These are phyloP conservation scores for Lindbergichthys nudifrons DNA, from an alignment of 2,797 vertebrate species.

Conservation along the genomic window DNA sequence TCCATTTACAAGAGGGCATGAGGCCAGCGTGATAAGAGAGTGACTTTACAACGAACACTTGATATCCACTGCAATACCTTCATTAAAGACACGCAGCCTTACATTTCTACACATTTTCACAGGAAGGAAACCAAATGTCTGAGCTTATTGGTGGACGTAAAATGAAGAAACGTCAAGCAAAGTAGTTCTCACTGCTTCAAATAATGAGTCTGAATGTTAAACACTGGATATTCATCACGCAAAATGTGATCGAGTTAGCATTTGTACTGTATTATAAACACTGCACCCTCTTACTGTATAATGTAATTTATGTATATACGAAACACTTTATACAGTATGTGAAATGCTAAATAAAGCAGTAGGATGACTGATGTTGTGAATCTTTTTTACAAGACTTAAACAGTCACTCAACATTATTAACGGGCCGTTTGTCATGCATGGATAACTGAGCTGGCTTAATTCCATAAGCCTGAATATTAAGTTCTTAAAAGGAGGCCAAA, in stretches of 20 bases:
- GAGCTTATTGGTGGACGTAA: constrained; percentile 11
- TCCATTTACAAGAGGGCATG: constrained; percentile 8
- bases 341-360: constrained; percentile 74
- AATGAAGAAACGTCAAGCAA: background rate
- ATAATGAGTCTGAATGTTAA: constrained; percentile 29
- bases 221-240: constrained; percentile 70
- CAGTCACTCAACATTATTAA: too few relatives aligned
- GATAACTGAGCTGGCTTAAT: background rate
- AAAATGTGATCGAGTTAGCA: constrained; percentile 42
- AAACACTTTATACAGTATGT: constrained; percentile 68
- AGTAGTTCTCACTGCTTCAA: background rate
- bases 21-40: background rate
- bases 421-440: too few relatives aligned
- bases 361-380: background rate
- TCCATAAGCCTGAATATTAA: background rate
- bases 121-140: constrained; percentile 22
- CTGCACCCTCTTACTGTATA: constrained; percentile 42
- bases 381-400: background rate
- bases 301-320: constrained; percentile 80
- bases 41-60: constrained; percentile 5
- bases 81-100: constrained; percentile 8
- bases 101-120: constrained; percentile 1
- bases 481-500: too few relatives aligned
- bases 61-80: background rate
- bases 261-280: constrained; percentile 47